Evolutionary conservation across 2,888 invertebrate species (phyloP).

Genomic region (Pterobdella sp.): DNA sequence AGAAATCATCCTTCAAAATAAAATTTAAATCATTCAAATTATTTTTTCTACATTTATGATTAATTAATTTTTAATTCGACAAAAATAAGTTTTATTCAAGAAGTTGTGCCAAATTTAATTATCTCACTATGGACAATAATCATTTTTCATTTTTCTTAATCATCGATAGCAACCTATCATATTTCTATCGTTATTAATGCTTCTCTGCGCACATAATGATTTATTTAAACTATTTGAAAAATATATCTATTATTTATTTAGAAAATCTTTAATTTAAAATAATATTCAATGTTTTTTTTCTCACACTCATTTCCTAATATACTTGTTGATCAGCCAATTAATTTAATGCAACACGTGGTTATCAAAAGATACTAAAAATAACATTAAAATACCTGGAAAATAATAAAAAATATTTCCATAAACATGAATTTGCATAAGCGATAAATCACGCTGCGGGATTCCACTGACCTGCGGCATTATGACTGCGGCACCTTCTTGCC

Average conservation of each 20-base stretch:
- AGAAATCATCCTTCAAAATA: too few relatives aligned
- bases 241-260: not conserved
- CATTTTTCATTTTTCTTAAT: not conserved
- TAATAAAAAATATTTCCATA: not conserved
- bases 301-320: not conserved
- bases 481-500: too few relatives aligned
- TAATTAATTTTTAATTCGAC: too few relatives aligned
- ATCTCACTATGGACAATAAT: not conserved
- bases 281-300: not conserved
- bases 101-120: not conserved
- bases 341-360: not conserved
- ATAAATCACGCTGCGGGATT: conserved; percentile 5
- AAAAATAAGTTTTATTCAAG: not conserved
- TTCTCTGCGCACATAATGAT: not conserved
- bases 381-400: not conserved
- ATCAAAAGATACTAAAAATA: not conserved
- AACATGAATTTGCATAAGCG: not conserved
- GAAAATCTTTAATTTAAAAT: not conserved
- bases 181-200: conserved; percentile 4
- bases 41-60: too few relatives aligned
- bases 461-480: too few relatives aligned
- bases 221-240: not conserved
- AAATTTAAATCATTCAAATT: too few relatives aligned
- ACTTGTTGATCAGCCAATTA: too few relatives aligned
- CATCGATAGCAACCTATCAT: conserved; percentile 7